Percentiles rank a stretch among this genome's conserved stretches.
These are phyloP conservation scores for Ganaspis brasiliensis DNA, from an alignment of 2,888 invertebrate species.

Conservation along the genomic window DNA sequence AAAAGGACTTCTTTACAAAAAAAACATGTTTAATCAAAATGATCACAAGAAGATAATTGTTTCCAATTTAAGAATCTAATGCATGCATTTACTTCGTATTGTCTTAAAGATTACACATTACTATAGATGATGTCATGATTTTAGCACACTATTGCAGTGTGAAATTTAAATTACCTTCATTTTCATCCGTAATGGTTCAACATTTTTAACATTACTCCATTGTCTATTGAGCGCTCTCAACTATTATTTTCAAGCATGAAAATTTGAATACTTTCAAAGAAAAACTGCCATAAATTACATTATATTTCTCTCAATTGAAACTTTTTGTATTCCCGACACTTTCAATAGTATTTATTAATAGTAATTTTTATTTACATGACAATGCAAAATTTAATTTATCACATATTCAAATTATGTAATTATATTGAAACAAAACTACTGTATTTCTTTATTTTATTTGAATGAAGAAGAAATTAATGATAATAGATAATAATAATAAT, in stretches of 20 bases:
- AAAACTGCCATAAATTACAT: slow-evolving; percentile 18
- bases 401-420: no score
- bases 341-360: background rate
- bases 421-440: no score
- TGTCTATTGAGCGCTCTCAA: slow-evolving; percentile 9
- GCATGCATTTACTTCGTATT: background rate
- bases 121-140: slow-evolving; percentile 9
- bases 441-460: no score
- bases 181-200: slow-evolving; percentile 15
- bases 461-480: no score
- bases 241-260: slow-evolving; percentile 18
- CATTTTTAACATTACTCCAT: slow-evolving; percentile 15
- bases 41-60: background rate
- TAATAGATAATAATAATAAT: no score
- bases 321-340: background rate
- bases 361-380: background rate
- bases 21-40: background rate
- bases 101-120: slow-evolving; percentile 1
- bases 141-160: background rate
- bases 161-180: slow-evolving; percentile 15
- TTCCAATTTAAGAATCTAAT: background rate
- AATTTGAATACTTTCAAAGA: slow-evolving; percentile 8
- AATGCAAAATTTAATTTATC: no score
- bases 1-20: background rate
- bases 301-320: slow-evolving; percentile 3